Conservation (phyloP, 1,140 invertebrate species). For the Parasteatoda tepidariorum region DNA sequence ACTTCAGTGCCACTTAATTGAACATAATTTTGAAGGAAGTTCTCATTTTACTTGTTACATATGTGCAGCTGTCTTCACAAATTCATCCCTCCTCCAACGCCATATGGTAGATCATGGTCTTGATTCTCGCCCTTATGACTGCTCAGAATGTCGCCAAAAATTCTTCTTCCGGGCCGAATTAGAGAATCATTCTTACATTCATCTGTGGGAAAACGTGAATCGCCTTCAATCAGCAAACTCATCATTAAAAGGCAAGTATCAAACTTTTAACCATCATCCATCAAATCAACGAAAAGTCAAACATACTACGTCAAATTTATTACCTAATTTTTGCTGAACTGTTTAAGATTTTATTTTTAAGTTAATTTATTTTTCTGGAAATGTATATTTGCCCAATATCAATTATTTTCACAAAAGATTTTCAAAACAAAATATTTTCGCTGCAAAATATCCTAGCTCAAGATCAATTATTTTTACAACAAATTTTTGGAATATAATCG, state of each 20-base stretch:
- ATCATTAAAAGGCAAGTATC: not conserved
- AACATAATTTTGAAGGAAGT: slow-evolving; percentile 90
- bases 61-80: slow-evolving; percentile 87
- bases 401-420: too few species aligned
- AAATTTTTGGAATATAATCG: too few species aligned
- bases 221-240: not conserved
- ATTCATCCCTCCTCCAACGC: slow-evolving; percentile 79
- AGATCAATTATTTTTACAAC: too few species aligned
- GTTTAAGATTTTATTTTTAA: too few species aligned
- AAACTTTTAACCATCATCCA: not conserved
- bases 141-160: slow-evolving; percentile 82
- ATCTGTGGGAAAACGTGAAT: slow-evolving; percentile 20
- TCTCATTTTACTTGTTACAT: slow-evolving; percentile 86
- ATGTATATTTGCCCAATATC: too few species aligned
- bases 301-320: too few species aligned
- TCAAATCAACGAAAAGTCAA: too few species aligned
- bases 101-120: slow-evolving; percentile 88
- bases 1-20: slow-evolving; percentile 90
- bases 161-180: slow-evolving; percentile 93
- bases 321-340: too few species aligned
- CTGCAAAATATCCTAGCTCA: too few species aligned
- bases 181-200: slow-evolving; percentile 78
- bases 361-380: too few species aligned
- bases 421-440: too few species aligned
- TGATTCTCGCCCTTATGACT: slow-evolving; percentile 84